Base-by-base conservation (phyloP, 2,113 vertebrate species). In the Marmota flaviventris region DNA sequence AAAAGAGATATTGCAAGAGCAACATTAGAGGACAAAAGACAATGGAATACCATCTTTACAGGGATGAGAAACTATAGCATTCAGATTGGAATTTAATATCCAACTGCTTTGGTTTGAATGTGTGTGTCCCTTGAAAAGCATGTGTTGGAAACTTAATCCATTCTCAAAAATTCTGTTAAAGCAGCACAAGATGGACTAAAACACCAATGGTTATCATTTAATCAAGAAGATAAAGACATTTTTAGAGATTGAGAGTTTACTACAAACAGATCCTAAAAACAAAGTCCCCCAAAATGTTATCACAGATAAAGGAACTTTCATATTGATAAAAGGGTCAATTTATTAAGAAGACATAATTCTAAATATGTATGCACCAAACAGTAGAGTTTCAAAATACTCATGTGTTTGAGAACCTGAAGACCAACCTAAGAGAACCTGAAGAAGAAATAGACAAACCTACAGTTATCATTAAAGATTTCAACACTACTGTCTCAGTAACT, bases 11-110 rank as follows among this genome's bases (percentile, higher is more conserved):
- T 27, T 83, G 39, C 27, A 94, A 86, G 32, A 86, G n/a, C 17
- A 76, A 85, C 45, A 69, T 81, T 85, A 73, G n/a, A 96, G 53
- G 53, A 20, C 87, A 58, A 69, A 96, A 95, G 25, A 86, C 79
- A 92, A 96, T 87, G 67, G 42, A 97, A 93, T 84, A 79, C 53
- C 92, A 75, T 82, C 8, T 92, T 84, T 75, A 75, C 4, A 58
- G 51, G 58, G 37, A 70, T 87, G 13, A 88, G 61, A 92, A 58
- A 84, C 4, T 51, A 75, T 9, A 89, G 53, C 56, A 72, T 13
- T 92, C 24, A 39, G 29, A 9, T n/a, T 96, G 42, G 45, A 92
- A 95, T 94, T 87, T 94, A 97, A 92, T 95, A 89, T 93, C 24
- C 65, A 86, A 72, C 13, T 20, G 39, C 34, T 63, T 69, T 79